Evolutionary conservation across 23 tunicate genomes (phyloP), one percentile per base, ranked within the genome.

Genomic region (Halocynthia roretzi): DNA sequence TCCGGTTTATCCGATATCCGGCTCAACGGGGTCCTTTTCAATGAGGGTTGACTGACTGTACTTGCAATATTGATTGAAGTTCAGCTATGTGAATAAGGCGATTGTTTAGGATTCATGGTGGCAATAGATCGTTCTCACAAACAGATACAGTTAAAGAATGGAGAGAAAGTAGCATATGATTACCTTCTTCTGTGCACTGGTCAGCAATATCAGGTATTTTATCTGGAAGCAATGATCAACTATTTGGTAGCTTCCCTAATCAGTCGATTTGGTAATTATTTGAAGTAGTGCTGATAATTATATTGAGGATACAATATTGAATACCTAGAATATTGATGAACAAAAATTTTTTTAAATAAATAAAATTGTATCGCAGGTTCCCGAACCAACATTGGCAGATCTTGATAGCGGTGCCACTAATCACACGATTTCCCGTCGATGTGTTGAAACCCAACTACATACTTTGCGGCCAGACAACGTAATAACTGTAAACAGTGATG

Each of bases 131-230:
- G 98, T 12, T 61, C 83, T 12, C 83, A 77, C 44, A 88, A 86
- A 70, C 84, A 92, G 54, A 80, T 86, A 15, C 71, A 86, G 53
- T 82, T 82, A 74, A 75, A 55, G 15, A 87, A 86, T 67, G 98
- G 88, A 7, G 54, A 82, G 8, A 64, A 74, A 56, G 85, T 92
- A 6, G 22, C 85, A 6, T 92, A 86, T 72, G 98, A 92, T 80
- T 90, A 92, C 56, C 81, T 92, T 8, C 74, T 92, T 14, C 80
- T 92, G 6, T 92, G 98, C 68, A 86, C 98, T 53, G 98, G 98
- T 51, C 98, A 92, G 62, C 98, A 92, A 61, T 92, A 82, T 69
- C 92, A 86, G 82, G 98, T 92, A 50, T 20, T n/a, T 31, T 67
- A 10, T 9, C 51, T 31, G 64, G 64, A 4, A 58, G 64, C 64